These are phyloP conservation scores for Drosophila recens DNA, from an alignment of 2,888 invertebrate species.

Conservation along the genomic window DNA sequence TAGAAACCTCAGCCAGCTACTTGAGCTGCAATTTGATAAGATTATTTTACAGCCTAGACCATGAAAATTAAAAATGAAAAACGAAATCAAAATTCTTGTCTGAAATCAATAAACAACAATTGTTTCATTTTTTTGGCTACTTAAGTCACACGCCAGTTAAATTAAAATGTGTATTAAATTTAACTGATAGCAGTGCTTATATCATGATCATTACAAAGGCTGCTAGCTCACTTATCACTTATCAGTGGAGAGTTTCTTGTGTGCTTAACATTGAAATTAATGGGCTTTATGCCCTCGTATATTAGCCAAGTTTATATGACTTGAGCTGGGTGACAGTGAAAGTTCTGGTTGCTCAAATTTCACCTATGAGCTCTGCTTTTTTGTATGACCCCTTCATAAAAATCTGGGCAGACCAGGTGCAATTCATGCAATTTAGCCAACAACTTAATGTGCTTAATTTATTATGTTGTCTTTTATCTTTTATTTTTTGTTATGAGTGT, in stretches of 20 bases:
- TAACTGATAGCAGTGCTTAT: constrained; percentile 45
- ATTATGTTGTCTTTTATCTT: constrained; percentile 37
- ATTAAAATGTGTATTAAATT: constrained; percentile 61
- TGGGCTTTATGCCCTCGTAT: constrained; percentile 17
- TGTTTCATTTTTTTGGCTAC: background rate
- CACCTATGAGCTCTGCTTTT: constrained; percentile 23
- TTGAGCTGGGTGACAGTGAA: constrained; percentile 51
- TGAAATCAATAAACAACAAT: constrained; percentile 28
- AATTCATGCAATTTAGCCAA: constrained; percentile 49
- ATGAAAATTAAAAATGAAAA: constrained; percentile 28
- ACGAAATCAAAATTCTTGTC: constrained; percentile 12
- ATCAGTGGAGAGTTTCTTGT: constrained; percentile 2
- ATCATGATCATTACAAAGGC: constrained; percentile 18
- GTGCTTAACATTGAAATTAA: constrained; percentile 28
- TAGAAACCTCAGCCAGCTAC: constrained; percentile 17
- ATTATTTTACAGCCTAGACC: constrained; percentile 29
- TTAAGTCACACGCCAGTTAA: constrained; percentile 48
- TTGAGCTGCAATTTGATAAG: constrained; percentile 30
- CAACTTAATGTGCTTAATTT: constrained; percentile 51
- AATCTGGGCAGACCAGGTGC: constrained; percentile 52
- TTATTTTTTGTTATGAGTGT: constrained; percentile 1
- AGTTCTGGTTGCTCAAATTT: constrained; percentile 51
- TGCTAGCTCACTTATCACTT: background rate
- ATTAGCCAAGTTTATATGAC: constrained; percentile 9
- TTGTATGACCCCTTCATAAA: constrained; percentile 27